Base-by-base conservation (phyloP, 2,113 vertebrate species). In the Zosterops japonicus region DNA sequence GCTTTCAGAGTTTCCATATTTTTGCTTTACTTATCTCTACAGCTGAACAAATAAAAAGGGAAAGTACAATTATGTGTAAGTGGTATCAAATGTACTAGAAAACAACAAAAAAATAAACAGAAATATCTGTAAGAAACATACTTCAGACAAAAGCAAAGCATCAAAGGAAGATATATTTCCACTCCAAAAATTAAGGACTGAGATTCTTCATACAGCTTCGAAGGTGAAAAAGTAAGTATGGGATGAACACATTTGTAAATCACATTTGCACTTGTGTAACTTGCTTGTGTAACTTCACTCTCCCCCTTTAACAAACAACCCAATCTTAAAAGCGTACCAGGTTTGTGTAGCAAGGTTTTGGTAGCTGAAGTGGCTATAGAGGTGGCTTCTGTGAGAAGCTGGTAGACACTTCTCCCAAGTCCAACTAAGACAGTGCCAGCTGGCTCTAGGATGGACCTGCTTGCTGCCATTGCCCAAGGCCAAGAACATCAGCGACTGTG, bases 401-500 rank as follows among this genome's bases (percentile, higher is more conserved):
- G 25, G 7, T 1, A 50, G 42, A 50, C 39, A 15, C 14, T 49
- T 50, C 17, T 8, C 11, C 9, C 8, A 27, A 8, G 22, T 65
- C 50, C 59, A 57, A 23, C 11, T 44, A 15, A 57, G 39, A 28
- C 24, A n/a, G 47, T 27, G 24, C 25, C n/a, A 75, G n/a, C 9
- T 6, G 18, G 53, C 29, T 60, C 39, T 17, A 60, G 20, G 13
- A 60, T 14, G 14, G 25, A 61, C 14, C n/a, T 60, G 28, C 39
- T n/a, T n/a, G 20, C 5, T 75, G 46, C 16, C 20, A 46, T 1
- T 47, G 24, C 9, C 24, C 20, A 61, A 35, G 61, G 47, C 25
- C 2, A 7, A 2, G 9, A 13, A 20, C 14, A 42, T 55, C n/a
- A 74, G 44, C 0, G 0, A 46, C 52, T 24, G 11, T 4, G 12